These are phyloP conservation scores for Phortica magna DNA, from an alignment of 2,888 invertebrate genomes.

Conservation along the genomic window DNA sequence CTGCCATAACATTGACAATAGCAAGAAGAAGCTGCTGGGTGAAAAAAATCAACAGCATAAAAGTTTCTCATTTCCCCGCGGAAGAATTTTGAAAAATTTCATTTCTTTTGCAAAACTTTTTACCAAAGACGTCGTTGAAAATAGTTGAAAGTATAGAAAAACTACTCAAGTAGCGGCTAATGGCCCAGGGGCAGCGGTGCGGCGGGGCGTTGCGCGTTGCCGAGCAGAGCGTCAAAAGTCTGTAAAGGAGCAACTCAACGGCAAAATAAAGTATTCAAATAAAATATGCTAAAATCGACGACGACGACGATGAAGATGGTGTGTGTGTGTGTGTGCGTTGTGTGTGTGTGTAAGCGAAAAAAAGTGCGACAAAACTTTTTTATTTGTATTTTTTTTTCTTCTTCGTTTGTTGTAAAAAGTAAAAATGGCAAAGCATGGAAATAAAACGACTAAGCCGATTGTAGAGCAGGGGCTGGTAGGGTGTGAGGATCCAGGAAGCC, in stretches of 20 bases:
- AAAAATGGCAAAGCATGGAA: no score
- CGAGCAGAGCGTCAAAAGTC: background rate
- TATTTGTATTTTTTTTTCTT: no score
- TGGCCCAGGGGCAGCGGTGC: background rate
- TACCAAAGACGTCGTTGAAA: slow-evolving; percentile 67
- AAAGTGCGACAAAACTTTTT: slow-evolving; percentile 49
- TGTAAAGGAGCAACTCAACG: slow-evolving; percentile 58
- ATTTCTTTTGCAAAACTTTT: slow-evolving; percentile 68
- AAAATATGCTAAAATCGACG: slow-evolving; percentile 73
- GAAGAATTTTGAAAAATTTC: slow-evolving; percentile 72
- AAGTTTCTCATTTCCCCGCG: slow-evolving; percentile 74
- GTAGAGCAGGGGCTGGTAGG: no score
- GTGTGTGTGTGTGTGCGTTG: background rate
- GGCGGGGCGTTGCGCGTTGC: slow-evolving; percentile 24
- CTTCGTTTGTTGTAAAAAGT: no score
- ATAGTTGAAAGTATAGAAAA: slow-evolving; percentile 61
- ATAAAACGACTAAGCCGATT: no score
- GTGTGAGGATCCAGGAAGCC: no score
- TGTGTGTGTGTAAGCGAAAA: background rate
- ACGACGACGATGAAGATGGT: background rate
- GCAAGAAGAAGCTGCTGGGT: no score
- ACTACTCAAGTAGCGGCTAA: slow-evolving; percentile 22
- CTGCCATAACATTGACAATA: no score
- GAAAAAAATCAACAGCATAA: slow-evolving; percentile 47
- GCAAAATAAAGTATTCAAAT: slow-evolving; percentile 71